These are phyloP conservation scores for Ophiodon elongatus DNA, from an alignment of 2,113 vertebrate species.

Conservation along the genomic window DNA sequence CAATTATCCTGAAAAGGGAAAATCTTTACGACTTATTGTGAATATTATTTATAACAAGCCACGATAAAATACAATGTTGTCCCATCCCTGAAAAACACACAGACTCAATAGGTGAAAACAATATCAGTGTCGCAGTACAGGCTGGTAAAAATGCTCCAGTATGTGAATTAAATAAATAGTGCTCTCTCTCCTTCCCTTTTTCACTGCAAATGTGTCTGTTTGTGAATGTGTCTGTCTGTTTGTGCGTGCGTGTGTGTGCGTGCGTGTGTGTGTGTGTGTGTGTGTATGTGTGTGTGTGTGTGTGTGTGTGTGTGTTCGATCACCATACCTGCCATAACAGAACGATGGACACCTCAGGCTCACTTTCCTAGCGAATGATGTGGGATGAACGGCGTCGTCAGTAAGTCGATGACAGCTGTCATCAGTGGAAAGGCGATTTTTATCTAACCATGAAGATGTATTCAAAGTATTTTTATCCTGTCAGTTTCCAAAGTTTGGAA, in stretches of 20 bases:
- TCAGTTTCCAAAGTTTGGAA: constrained; percentile 15
- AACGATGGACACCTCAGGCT: constrained; percentile 66
- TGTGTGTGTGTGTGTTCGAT: too few species aligned
- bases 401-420: constrained; percentile 70
- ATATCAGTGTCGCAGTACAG: not conserved
- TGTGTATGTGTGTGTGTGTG: not conserved
- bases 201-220: not conserved
- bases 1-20: too few species aligned
- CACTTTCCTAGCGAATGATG: constrained; percentile 75
- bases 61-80: not conserved
- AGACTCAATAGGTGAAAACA: too few species aligned
- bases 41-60: not conserved
- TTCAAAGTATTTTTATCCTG: constrained; percentile 23
- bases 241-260: too few species aligned
- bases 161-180: not conserved
- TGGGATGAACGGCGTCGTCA: constrained; percentile 73
- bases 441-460: constrained; percentile 22
- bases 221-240: not conserved
- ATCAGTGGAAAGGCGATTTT: constrained; percentile 57
- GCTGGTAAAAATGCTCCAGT: not conserved
- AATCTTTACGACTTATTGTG: too few species aligned
- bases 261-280: too few species aligned
- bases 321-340: constrained; percentile 23
- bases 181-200: not conserved
- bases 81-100: not conserved